A percentile compares a stretch with the other conserved stretches of the same genome.
These are phyloP conservation scores for Ia io DNA, from an alignment of 2,113 vertebrate genomes.

Conservation along the genomic window DNA sequence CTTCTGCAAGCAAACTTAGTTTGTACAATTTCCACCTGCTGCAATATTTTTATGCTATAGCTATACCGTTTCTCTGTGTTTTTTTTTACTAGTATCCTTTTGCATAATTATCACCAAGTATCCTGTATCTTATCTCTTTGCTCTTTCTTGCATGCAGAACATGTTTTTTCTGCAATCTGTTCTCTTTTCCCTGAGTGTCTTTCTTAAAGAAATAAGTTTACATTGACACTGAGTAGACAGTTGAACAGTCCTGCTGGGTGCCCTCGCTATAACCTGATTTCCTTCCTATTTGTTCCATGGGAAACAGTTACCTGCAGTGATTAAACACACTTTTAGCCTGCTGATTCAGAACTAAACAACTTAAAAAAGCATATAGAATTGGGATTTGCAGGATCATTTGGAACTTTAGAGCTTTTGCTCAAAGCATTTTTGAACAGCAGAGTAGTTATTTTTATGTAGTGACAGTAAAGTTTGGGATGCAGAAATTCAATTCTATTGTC, in stretches of 20 bases:
- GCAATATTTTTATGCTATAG: slow-evolving; percentile 73
- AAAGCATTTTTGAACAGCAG: slow-evolving; percentile 75
- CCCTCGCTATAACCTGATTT: slow-evolving; percentile 88
- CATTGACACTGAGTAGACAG: slow-evolving; percentile 86
- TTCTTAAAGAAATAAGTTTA: slow-evolving; percentile 87
- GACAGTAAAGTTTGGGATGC: slow-evolving; percentile 68
- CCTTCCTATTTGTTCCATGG: slow-evolving; percentile 85
- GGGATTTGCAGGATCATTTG: slow-evolving; percentile 80
- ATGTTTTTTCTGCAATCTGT: slow-evolving; percentile 88
- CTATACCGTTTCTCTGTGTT: slow-evolving; percentile 33
- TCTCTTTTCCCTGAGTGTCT: slow-evolving; percentile 86
- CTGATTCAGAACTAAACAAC: slow-evolving; percentile 85
- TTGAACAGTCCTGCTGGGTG: slow-evolving; percentile 85
- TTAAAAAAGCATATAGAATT: slow-evolving; percentile 81
- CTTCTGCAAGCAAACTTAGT: slow-evolving; percentile 55
- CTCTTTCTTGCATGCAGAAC: slow-evolving; percentile 86
- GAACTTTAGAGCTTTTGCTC: slow-evolving; percentile 73
- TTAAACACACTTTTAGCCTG: slow-evolving; percentile 85
- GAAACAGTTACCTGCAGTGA: slow-evolving; percentile 83
- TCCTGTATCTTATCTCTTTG: slow-evolving; percentile 80
- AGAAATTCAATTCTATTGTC: slow-evolving; percentile 74
- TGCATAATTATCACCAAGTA: slow-evolving; percentile 86
- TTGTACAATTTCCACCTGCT: slow-evolving; percentile 60
- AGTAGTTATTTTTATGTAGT: slow-evolving; percentile 74
- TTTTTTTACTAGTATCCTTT: background rate